These are phyloP conservation scores for Zosterops lateralis DNA, from an alignment of 2,113 vertebrate genomes.

Conservation along the genomic window DNA sequence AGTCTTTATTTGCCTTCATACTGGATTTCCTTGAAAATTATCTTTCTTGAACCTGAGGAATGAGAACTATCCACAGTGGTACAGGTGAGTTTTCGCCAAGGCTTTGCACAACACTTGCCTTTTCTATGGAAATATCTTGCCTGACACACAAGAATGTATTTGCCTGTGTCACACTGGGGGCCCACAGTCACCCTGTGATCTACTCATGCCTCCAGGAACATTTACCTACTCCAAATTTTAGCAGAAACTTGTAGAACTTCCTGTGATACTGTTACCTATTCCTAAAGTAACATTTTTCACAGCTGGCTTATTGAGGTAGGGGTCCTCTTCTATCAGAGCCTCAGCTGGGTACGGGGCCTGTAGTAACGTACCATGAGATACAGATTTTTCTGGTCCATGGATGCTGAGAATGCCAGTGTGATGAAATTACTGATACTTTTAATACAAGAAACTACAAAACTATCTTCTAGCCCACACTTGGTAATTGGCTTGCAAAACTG, in stretches of 20 bases:
- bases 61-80: background rate
- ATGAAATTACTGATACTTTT: background rate
- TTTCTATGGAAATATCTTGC: background rate
- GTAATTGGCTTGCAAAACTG: background rate
- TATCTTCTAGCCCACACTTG: background rate
- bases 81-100: background rate
- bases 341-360: accelerated
- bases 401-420: background rate
- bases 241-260: background rate
- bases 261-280: background rate
- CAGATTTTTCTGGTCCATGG: background rate
- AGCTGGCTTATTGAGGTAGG: background rate
- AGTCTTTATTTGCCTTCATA: background rate
- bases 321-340: background rate
- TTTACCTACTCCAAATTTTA: background rate
- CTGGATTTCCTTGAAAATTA: background rate
- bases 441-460: background rate
- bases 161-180: background rate
- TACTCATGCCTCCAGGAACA: background rate
- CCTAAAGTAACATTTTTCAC: background rate
- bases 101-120: background rate
- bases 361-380: background rate
- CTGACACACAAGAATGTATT: background rate
- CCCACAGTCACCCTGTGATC: background rate
- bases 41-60: background rate